Evolutionary conservation across 2,888 invertebrate species (phyloP).

Genomic region (Apotomis betuletana): DNA sequence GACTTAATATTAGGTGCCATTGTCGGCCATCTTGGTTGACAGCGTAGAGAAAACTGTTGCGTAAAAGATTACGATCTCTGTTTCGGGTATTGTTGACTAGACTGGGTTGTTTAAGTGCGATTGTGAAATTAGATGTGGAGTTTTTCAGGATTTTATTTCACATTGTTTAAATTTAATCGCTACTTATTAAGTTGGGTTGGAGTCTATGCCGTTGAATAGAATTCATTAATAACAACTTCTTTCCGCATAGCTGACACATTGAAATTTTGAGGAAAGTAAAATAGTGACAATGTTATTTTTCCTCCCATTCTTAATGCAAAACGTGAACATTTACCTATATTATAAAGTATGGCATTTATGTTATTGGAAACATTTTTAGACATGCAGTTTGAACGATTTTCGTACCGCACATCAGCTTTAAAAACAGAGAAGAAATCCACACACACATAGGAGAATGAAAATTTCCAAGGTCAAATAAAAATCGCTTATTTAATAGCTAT

Average conservation of each 20-base stretch:
- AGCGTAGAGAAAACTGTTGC: conserved; percentile 34
- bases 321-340: too few species aligned
- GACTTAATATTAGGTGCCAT: conserved; percentile 6
- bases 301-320: too few species aligned
- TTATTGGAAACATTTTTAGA: too few species aligned
- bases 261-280: too few species aligned
- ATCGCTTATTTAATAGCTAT: not conserved
- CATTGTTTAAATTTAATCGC: not conserved
- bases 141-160: conserved; percentile 6
- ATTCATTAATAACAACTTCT: too few species aligned
- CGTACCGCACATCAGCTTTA: too few species aligned
- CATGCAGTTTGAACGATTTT: too few species aligned
- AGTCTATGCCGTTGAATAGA: too few species aligned
- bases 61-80: conserved; percentile 30
- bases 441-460: not conserved
- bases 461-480: not conserved
- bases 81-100: conserved; percentile 32
- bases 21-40: conserved; percentile 23
- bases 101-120: conserved; percentile 23
- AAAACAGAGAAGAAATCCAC: too few species aligned
- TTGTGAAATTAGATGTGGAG: not conserved
- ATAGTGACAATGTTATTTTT: too few species aligned
- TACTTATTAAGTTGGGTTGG: not conserved
- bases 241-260: too few species aligned
- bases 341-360: too few species aligned